Base-by-base conservation (phyloP, 2,888 invertebrate species). In the Caenorhabditis drosophilae region DNA sequence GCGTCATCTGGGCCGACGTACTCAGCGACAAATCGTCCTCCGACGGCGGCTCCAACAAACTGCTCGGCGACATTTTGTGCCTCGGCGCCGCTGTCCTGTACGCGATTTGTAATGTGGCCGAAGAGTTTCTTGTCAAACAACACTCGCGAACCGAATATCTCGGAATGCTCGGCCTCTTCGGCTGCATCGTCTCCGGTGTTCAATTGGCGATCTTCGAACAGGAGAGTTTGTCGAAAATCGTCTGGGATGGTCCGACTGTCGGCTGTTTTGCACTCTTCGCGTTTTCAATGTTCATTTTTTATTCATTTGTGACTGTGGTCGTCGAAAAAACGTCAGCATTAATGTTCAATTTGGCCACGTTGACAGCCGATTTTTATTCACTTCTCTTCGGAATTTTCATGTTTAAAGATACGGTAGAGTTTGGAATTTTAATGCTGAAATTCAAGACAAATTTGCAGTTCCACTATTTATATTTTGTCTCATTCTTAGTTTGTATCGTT, bases 351-450 rank as follows among this genome's bases (percentile, higher is more conserved):
- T 85, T 92, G 71, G 90, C 91, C 11, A 88, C 92, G 60, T 85
- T 92, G 55, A 91, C 92, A 0, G 89, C 92, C 1, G 91, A 92
- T 85, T 92, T 91, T 84, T 92, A 92, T 84, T 90, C 91, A 3
- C 88, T 92, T 20, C 87, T 92, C 47, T 88, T 89, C 75, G 92
- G 92, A 72, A 89, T 92, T 85, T 88, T 90, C 78, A 87, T 91
- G 70, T 91, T 91, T 85, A 89, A 90, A 70, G 91, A 91, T 84
- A 89, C 90, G 88, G 91, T 91, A 83, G 84, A 79, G 2, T 40
- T 9, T 7, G 40, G 12, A 40, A 20, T 40, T 16, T 6, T 9
- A 16, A 4, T 36, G 40, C 6, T n/a, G 4, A 6, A 20, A 16
- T 20, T 2, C 2, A 40, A 11, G 6, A 9, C 41, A 35, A 36